Conservation (phyloP, 2,797 vertebrate genomes). For the Oryzias dopingdopingensis region DNA sequence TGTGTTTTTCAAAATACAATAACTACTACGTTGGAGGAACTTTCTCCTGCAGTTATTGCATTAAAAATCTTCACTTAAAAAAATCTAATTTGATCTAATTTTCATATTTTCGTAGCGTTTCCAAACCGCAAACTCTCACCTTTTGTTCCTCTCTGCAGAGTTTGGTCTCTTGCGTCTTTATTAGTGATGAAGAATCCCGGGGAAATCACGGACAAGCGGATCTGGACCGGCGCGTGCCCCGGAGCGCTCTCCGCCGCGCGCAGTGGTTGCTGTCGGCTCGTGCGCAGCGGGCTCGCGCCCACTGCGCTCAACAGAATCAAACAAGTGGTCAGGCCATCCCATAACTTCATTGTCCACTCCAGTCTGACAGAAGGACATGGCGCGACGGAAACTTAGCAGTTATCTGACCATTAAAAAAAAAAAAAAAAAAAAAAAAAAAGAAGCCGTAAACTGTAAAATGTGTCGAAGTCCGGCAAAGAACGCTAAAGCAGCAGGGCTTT, state of each 20-base stretch:
- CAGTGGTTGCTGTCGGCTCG: constrained; percentile 19
- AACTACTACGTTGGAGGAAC: too few species aligned
- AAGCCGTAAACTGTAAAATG: too few species aligned
- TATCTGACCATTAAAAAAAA: constrained; percentile 22
- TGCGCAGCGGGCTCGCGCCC: constrained; percentile 32
- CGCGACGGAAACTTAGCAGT: constrained; percentile 45
- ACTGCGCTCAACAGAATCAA: constrained; percentile 67
- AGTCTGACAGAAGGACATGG: constrained; percentile 62
- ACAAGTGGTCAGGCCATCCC: constrained; percentile 74
- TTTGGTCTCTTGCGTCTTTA: constrained; percentile 8
- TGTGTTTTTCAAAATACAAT: too few species aligned
- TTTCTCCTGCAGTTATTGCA: too few species aligned
- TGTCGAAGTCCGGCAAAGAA: too few species aligned
- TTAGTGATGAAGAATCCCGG: constrained; percentile 12
- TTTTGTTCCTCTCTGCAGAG: constrained; percentile 25
- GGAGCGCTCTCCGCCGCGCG: constrained; percentile 26
- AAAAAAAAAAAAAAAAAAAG: neutral
- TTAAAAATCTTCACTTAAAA: too few species aligned
- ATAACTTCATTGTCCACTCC: constrained; percentile 77
- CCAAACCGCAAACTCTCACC: constrained; percentile 39
- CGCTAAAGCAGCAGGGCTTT: too few species aligned
- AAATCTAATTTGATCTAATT: too few species aligned
- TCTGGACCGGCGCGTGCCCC: constrained; percentile 42
- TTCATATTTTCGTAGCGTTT: neutral
- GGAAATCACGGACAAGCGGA: constrained; percentile 31